phyloP scores from a whole-genome alignment of 2,888 invertebrate species.

The Chloromyia formosa region DNA sequence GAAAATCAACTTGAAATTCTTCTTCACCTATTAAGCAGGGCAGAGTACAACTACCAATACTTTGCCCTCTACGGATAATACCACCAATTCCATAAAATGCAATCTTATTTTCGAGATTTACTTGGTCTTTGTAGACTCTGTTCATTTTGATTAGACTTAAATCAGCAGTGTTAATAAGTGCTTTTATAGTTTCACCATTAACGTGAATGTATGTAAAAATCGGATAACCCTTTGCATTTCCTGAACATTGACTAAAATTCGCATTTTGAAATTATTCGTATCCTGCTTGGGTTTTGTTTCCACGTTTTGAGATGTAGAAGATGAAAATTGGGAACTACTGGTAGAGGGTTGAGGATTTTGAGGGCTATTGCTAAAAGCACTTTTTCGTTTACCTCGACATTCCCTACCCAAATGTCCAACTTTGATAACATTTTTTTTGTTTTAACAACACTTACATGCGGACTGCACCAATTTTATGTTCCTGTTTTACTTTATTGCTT shows the following conservation, averaged over 20 bases:
- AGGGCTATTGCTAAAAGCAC: too few species aligned
- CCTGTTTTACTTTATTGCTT: not conserved
- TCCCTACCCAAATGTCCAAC: not conserved
- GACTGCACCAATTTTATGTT: conserved; percentile 10
- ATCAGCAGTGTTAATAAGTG: conserved; percentile 9
- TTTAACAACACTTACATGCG: conserved; percentile 1
- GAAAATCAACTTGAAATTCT: too few species aligned
- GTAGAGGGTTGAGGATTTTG: too few species aligned
- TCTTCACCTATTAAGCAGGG: not conserved
- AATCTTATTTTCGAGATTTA: not conserved
- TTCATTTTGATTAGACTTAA: not conserved
- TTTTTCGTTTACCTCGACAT: not conserved
- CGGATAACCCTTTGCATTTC: too few species aligned
- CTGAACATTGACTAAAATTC: too few species aligned
- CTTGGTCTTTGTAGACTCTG: not conserved
- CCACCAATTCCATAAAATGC: not conserved
- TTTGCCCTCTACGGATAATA: not conserved
- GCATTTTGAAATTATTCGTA: too few species aligned
- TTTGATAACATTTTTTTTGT: conserved; percentile 5
- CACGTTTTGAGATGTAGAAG: not conserved
- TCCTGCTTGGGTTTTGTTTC: not conserved
- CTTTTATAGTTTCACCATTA: not conserved
- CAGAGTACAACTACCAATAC: not conserved
- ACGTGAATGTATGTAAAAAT: too few species aligned
- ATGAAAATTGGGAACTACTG: too few species aligned